Evolutionary conservation across 1,140 invertebrate genomes (phyloP).

Genomic region (Latrodectus geometricus): DNA sequence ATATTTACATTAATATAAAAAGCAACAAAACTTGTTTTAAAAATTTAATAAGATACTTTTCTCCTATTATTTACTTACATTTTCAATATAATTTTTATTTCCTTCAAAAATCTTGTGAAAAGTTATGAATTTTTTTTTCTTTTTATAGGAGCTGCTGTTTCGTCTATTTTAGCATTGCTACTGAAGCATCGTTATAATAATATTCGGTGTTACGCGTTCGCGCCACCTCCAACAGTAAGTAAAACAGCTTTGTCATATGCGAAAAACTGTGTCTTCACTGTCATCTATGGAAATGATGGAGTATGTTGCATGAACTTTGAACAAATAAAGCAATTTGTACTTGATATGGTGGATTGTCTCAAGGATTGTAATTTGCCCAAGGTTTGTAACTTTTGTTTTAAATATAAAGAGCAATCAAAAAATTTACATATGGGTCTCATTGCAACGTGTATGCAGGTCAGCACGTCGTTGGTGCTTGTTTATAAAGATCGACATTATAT

Average conservation of each 20-base stretch:
- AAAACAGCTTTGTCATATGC: background rate
- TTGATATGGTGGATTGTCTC: conserved; percentile 20
- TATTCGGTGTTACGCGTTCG: conserved; percentile 84
- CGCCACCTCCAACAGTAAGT: conserved; percentile 75
- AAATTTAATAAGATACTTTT: too few species aligned
- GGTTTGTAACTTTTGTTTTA: background rate
- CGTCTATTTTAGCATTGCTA: conserved; percentile 85
- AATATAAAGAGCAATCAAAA: too few species aligned
- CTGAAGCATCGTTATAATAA: conserved; percentile 81
- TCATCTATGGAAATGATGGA: conserved; percentile 37
- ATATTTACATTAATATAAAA: too few species aligned
- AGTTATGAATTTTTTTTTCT: too few species aligned
- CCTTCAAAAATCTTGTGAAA: too few species aligned
- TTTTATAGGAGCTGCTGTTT: conserved; percentile 80
- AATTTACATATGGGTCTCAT: background rate
- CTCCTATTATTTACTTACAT: too few species aligned
- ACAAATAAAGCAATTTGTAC: conserved; percentile 14
- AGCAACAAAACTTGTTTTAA: too few species aligned
- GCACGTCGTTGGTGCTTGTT: too few species aligned
- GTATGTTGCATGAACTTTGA: conserved; percentile 41
- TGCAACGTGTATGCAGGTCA: background rate
- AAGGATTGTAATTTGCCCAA: conserved; percentile 43
- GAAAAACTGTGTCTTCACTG: conserved; percentile 3
- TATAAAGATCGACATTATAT: too few species aligned
- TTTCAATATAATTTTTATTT: too few species aligned